Conservation (phyloP, 1,140 invertebrate species). For the Amyelois transitella region DNA sequence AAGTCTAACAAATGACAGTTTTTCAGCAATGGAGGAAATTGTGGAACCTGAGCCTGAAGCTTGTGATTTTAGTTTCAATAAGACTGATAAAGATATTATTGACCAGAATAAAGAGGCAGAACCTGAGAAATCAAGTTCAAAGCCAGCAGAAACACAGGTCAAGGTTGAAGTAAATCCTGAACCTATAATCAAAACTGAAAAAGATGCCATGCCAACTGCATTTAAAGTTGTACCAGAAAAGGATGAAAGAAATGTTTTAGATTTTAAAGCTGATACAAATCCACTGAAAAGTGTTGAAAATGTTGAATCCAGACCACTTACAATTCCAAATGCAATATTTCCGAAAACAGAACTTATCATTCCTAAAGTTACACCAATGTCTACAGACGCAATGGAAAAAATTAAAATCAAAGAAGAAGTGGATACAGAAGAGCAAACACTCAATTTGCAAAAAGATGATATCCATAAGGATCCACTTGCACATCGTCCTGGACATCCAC, state of each 20-base stretch:
- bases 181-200: conserved; percentile 49
- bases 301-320: conserved; percentile 40
- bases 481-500: conserved; percentile 52
- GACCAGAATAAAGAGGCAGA: conserved; percentile 68
- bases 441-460: conserved; percentile 65
- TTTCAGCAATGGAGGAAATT: conserved; percentile 84
- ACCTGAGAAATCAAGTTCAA: conserved; percentile 38
- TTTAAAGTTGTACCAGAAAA: conserved; percentile 51
- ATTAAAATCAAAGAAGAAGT: conserved; percentile 76
- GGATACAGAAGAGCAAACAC: conserved; percentile 64
- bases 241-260: conserved; percentile 51
- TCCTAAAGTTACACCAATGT: conserved; percentile 73
- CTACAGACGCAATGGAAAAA: conserved; percentile 67
- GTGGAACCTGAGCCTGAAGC: conserved; percentile 76
- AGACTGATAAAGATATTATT: conserved; percentile 56
- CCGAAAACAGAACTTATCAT: conserved; percentile 76
- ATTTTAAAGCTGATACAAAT: conserved; percentile 57
- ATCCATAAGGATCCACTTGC: conserved; percentile 63
- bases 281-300: conserved; percentile 45
- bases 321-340: conserved; percentile 43
- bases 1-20: conserved; percentile 87
- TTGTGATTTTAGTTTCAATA: conserved; percentile 69
- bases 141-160: conserved; percentile 38
- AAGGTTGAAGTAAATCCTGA: conserved; percentile 48
- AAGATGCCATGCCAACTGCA: conserved; percentile 43